These are phyloP conservation scores for Piezodorus guildinii DNA, from an alignment of 1,140 invertebrate genomes.

Conservation along the genomic window DNA sequence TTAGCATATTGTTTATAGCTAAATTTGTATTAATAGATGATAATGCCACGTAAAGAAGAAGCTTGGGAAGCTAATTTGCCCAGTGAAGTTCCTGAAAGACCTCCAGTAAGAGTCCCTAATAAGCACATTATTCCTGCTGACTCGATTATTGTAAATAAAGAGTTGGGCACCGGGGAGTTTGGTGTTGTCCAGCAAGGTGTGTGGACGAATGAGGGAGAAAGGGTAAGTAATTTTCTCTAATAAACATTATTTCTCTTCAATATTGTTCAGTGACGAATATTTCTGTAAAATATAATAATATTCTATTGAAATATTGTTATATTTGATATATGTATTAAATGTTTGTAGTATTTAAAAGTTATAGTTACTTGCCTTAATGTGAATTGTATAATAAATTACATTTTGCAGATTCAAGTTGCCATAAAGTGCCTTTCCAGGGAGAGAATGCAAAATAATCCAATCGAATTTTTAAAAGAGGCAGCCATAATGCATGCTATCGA, in stretches of 20 bases:
- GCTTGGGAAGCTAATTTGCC: constrained; percentile 30
- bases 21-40: constrained; percentile 31
- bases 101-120: constrained; percentile 51
- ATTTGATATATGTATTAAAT: too few species aligned
- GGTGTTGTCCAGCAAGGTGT: constrained; percentile 95
- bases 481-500: constrained; percentile 96
- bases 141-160: constrained; percentile 86
- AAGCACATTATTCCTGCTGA: constrained; percentile 94
- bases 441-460: constrained; percentile 86
- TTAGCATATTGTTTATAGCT: too few species aligned
- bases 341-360: too few species aligned
- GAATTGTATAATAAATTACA: too few species aligned
- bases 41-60: constrained; percentile 35
- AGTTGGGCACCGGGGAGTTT: constrained; percentile 91
- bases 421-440: constrained; percentile 92
- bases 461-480: constrained; percentile 95
- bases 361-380: too few species aligned
- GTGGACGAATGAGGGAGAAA: constrained; percentile 90
- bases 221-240: constrained; percentile 39
- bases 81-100: constrained; percentile 35
- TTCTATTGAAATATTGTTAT: too few species aligned
- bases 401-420: constrained; percentile 77
- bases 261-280: too few species aligned
- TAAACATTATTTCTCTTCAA: not conserved
- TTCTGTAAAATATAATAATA: too few species aligned